Base-by-base conservation (phyloP, 2,797 vertebrate species). In the Rhinatrema bivittatum region DNA sequence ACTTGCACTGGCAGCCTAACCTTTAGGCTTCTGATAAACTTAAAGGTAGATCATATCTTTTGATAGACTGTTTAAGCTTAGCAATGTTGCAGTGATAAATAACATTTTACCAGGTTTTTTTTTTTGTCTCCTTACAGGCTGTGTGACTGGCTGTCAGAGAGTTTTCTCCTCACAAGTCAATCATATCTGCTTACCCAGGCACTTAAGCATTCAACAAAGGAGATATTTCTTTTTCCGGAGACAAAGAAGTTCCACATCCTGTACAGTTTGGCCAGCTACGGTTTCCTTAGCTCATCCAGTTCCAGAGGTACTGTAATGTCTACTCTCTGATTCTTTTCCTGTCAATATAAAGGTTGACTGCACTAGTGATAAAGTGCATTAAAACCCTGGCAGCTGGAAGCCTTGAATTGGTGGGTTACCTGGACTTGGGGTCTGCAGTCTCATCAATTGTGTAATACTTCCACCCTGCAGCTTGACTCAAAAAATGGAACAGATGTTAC, bases 241-340 rank as follows among this genome's bases (percentile, higher is more conserved):
- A 70, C 76, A 70, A 70, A 82, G 72, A 62, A 71, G 61, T 42
- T 23, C 52, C 60, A 56, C 75, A 48, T 79, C 79, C 53, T 70
- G 42, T 46, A 11, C 81, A 65, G 85, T 87, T 57, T 70, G 54
- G 44, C 85, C 85, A 35, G 77, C 79, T 60, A 22, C 32, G 2
- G 82, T 86, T 68, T 81, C 82, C 74, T 58, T 79, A 21, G 76
- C 85, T 62, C 70, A 77, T 48, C 68, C 53, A 46, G 72, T 87
- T 70, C 85, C 85, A 39, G 27, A 87, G 85, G 85, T 87, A 87
- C 62, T 30, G 56, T 54, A 40, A 32, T 63, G 63, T 68, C 41
- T 64, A 12, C 65, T 67, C 54, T 48, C 47, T 67, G 43, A 56
- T 62, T 36, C 53, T 39, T 65, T 78, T 53, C 56, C 60, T 53